Conservation (phyloP, 1,140 invertebrate genomes). For the Mylabris phalerata region DNA sequence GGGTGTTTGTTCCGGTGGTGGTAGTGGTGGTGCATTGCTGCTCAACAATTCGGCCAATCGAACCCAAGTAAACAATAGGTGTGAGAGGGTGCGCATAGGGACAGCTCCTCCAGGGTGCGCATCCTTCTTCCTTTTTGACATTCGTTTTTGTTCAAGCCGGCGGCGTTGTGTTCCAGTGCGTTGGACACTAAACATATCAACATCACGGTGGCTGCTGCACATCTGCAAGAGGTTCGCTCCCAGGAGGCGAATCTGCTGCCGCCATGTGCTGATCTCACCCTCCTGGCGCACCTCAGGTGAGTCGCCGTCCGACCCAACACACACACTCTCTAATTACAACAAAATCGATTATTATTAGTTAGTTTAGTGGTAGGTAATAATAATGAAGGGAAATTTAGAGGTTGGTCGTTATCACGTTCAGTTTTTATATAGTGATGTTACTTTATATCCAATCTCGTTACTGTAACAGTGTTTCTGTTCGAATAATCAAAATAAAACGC, state of each 20-base stretch:
- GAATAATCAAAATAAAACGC: no score
- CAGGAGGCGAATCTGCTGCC: constrained; percentile 31
- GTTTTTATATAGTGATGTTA: no score
- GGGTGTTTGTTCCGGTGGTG: constrained; percentile 9
- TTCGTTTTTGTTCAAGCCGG: no score
- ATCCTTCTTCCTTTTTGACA: constrained; percentile 22
- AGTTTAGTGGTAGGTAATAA: no score
- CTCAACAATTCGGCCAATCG: constrained; percentile 29
- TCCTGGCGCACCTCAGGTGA: constrained; percentile 38
- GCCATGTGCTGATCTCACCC: constrained; percentile 39
- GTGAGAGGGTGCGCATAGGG: constrained; percentile 33
- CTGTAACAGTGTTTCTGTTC: no score
- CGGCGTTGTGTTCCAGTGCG: constrained; percentile 28
- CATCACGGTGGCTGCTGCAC: constrained; percentile 41
- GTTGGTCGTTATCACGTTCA: not conserved
- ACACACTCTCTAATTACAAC: no score
- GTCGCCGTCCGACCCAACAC: constrained; percentile 9
- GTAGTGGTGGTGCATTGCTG: constrained; percentile 22
- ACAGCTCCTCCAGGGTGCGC: constrained; percentile 24
- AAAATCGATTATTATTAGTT: no score
- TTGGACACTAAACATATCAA: constrained; percentile 18
- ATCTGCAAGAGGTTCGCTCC: constrained; percentile 39
- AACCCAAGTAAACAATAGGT: constrained; percentile 34
- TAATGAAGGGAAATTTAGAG: no score
- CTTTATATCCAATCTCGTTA: no score